Evolutionary conservation across 2,797 vertebrate genomes (phyloP), one percentile per base, ranked within the genome.

Genomic region (Fringilla coelebs): DNA sequence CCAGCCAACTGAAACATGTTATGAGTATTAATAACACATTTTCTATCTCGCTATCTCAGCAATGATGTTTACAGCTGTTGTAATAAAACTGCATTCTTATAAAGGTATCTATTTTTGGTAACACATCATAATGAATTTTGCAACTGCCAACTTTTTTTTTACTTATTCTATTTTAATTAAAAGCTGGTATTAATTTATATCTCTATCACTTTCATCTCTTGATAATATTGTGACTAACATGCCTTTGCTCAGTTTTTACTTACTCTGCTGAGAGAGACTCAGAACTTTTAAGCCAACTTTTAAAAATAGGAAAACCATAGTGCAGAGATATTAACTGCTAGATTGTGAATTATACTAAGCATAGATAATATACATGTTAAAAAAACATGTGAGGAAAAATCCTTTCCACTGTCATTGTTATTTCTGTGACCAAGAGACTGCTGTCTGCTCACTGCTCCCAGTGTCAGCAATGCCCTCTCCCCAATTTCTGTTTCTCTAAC

Each of bases 91-190:
- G 82, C 79, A 91, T 89, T 96, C 89, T 91, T 93, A 82, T 88
- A 86, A 81, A 93, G 74, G 83, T 85, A 74, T 45, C 96, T 97
- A 94, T 96, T 97, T 97, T 94, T 94, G 94, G 95, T 90, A 95
- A 91, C 89, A 58, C 57, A 81, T 40, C 38, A 68, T 89, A 94
- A 96, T 82, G 93, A 94, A 93, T 90, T 94, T 94, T 94, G 88
- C 88, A 88, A 90, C 80, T 68, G 88, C 88, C 91, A 96, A 86
- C 45, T 57, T 36, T 57, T 89, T 93, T 97, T 96, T 91, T 57
- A 94, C 85, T 91, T 87, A 85, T 82, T 91, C 91, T 79, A 58
- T 77, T 94, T 96, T 97, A 96, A 96, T 97, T 96, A 96, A 97
- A 96, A 93, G 63, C 49, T 86, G 81, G 71, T 89, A 87, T 87